These are phyloP conservation scores for Pharmacophagus antenor DNA, from an alignment of 2,888 invertebrate species.

Conservation along the genomic window DNA sequence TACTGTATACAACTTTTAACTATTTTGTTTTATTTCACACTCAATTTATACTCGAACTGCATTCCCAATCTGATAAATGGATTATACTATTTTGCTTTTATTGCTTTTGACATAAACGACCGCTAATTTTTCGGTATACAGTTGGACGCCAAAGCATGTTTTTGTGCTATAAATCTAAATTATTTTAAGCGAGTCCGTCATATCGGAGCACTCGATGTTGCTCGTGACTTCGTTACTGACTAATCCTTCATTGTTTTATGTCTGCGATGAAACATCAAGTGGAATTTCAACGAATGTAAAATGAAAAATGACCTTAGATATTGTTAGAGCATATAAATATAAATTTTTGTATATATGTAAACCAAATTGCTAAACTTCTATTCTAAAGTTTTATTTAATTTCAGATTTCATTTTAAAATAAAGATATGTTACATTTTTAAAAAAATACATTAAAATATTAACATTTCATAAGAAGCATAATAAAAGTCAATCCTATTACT, in stretches of 20 bases:
- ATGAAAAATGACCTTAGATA: neutral
- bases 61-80: slow-evolving; percentile 53
- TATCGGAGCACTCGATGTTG: slow-evolving; percentile 6
- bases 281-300: neutral
- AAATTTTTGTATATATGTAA: neutral
- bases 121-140: slow-evolving; percentile 29
- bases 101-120: slow-evolving; percentile 31
- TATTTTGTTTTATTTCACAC: slow-evolving; percentile 67
- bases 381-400: too few relatives aligned
- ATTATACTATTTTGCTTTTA: slow-evolving; percentile 45
- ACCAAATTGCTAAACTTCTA: too few relatives aligned
- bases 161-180: slow-evolving; percentile 19
- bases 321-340: neutral
- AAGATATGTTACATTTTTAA: neutral
- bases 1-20: slow-evolving; percentile 57
- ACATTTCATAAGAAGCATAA: neutral
- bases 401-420: neutral
- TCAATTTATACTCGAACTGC: slow-evolving; percentile 55
- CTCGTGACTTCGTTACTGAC: slow-evolving; percentile 19
- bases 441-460: neutral
- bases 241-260: slow-evolving; percentile 11
- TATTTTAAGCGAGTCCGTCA: slow-evolving; percentile 1
- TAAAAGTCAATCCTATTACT: slow-evolving; percentile 33
- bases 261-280: slow-evolving; percentile 1
- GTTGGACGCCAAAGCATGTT: slow-evolving; percentile 22